Evolutionary conservation across 2,888 invertebrate species (phyloP), one percentile per base, ranked within the genome.

Genomic region (Lysandra coridon): DNA sequence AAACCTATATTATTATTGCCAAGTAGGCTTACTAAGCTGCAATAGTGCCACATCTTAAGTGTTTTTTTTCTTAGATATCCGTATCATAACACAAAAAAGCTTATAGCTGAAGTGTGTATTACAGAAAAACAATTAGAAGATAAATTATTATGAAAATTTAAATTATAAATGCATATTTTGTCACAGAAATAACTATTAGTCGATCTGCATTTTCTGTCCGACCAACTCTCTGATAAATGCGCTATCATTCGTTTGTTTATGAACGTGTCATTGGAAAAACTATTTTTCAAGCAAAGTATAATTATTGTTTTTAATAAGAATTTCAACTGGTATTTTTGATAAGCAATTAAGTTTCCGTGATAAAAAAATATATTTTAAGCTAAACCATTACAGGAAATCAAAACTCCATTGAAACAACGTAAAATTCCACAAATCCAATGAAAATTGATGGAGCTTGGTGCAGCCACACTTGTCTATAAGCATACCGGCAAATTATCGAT

Each of bases 401-500:
- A 3, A 4, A 6, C 4, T 23, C 7, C 1, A 64, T 23, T 30
- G 12, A 64, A 64, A 12, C 12, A 12, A 30, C 12, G 64, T 64
- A 64, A 64, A 12, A 30, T 64, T 64, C 30, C 12, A 64, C 30
- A 12, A 30, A 23, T 62, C n/a, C 33, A 69, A 6, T 14, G 6
- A 33, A 69, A 33, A 37, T 1, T 5, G 14, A 69, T 37, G 30
- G 69, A 69, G 33, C 69, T 33, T 1, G 69, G 33, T 37, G 17
- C 6, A 69, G 33, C 69, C 69, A 69, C 33, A 69, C 69, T 69
- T 69, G 33, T 69, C 69, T 69, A 37, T 69, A 69, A 69, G 69
- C 33, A 78, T 44, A 53, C 78, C 73, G 37, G 78, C n/a, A 78
- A 79, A 79, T 40, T 74, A 62, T 60, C 40, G 78, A 78, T 57